Evolutionary conservation across 2,113 vertebrate species (phyloP).

Genomic region (Sardina pilchardus): DNA sequence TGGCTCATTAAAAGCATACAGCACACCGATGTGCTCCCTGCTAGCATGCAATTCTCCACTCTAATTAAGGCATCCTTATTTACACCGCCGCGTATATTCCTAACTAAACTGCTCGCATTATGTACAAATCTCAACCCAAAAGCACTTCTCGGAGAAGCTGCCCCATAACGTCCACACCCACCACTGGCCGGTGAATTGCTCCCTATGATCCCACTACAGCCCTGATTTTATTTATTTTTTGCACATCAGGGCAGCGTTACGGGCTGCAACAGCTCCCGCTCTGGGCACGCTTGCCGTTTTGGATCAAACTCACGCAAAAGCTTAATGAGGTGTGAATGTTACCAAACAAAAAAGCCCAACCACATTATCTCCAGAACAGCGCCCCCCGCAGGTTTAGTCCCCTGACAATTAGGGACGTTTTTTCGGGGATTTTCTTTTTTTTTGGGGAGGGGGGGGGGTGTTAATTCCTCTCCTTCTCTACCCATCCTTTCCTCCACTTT

Average conservation of each 20-base stretch:
- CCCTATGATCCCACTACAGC: neutral
- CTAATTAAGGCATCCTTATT: no score
- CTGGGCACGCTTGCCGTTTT: constrained; percentile 42
- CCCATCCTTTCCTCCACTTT: neutral
- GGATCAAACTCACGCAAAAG: constrained; percentile 48
- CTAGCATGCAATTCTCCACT: no score
- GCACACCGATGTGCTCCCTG: neutral
- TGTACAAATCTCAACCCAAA: neutral
- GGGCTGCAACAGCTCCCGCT: neutral
- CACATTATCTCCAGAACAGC: constrained; percentile 48
- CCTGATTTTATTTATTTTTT: no score
- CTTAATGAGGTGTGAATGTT: constrained; percentile 60
- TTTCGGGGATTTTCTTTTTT: neutral
- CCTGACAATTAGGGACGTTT: constrained; percentile 54
- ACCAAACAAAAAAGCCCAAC: constrained; percentile 43
- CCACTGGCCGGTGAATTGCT: neutral
- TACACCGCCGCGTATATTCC: neutral
- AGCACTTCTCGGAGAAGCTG: neutral
- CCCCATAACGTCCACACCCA: neutral
- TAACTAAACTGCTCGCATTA: neutral
- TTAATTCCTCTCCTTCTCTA: neutral
- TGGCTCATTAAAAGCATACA: neutral
- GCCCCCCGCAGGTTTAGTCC: constrained; percentile 47
- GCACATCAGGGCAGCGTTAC: neutral
- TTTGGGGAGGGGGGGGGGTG: neutral